Percentiles rank a stretch among this genome's conserved stretches.
phyloP scores from a whole-genome alignment of 2,113 vertebrate species.

The Tyrannus savana region DNA sequence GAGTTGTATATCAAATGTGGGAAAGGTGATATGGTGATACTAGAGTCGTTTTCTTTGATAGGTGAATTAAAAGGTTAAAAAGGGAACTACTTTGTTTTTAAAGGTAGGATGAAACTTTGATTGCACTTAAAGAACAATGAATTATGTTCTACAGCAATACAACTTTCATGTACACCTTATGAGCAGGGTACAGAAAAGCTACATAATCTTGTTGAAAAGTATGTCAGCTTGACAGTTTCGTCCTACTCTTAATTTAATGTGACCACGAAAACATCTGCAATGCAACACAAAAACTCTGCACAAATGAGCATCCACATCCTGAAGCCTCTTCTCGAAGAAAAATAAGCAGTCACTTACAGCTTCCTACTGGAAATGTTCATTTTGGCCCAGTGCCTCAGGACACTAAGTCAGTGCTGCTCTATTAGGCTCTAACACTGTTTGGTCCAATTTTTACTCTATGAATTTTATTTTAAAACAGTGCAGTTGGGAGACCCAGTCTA shows the following conservation, averaged over 20 bases:
- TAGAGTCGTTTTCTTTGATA: background rate
- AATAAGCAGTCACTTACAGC: background rate
- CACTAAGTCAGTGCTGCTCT: background rate
- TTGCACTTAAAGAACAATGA: background rate
- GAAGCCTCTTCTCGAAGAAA: background rate
- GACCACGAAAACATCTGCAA: background rate
- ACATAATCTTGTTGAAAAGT: background rate
- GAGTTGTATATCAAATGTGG: background rate
- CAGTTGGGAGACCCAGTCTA: background rate
- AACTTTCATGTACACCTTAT: rapidly evolving
- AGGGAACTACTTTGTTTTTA: background rate
- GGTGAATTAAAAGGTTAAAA: background rate
- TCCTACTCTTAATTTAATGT: background rate
- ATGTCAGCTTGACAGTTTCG: background rate
- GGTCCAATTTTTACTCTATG: background rate
- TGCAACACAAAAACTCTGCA: background rate
- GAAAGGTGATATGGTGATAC: background rate
- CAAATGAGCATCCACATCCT: background rate
- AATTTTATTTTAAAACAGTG: background rate
- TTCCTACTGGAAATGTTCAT: background rate
- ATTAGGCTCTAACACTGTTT: background rate
- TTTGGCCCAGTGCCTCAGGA: background rate
- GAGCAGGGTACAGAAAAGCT: background rate
- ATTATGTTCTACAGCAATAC: background rate
- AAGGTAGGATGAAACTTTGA: background rate